A percentile compares a stretch with the other conserved stretches of the same genome.
These are phyloP conservation scores for Scaeva pyrastri DNA, from an alignment of 2,888 invertebrate species.

Conservation along the genomic window DNA sequence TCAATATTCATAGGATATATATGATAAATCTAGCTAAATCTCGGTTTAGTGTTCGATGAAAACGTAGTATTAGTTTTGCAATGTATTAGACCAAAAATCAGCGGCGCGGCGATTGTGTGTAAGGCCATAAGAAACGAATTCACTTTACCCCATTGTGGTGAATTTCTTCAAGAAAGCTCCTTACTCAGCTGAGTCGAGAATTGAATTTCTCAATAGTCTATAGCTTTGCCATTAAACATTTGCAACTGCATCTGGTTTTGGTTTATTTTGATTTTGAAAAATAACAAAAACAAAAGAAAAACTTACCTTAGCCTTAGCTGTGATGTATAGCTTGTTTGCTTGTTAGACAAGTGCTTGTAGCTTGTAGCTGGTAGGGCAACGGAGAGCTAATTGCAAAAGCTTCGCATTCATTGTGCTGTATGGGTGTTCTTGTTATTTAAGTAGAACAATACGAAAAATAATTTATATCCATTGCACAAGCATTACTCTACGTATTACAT, in stretches of 20 bases:
- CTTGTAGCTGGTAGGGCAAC: not conserved
- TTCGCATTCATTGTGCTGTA: conserved; percentile 3
- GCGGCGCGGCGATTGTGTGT: no score
- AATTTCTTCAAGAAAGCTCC: no score
- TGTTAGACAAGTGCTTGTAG: not conserved
- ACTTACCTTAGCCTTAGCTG: not conserved
- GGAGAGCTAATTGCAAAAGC: conserved; percentile 20
- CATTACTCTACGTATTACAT: not conserved
- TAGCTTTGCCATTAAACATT: not conserved
- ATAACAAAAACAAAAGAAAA: conserved; percentile 28
- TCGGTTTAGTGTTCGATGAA: no score
- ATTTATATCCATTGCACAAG: not conserved
- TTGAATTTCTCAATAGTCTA: not conserved
- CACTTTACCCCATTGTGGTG: no score
- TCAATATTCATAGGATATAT: no score
- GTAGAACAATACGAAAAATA: conserved; percentile 9
- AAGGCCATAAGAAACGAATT: no score
- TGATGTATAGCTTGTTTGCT: no score
- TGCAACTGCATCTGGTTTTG: not conserved
- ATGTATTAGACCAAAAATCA: no score
- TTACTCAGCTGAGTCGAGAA: no score
- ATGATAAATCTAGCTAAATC: no score
- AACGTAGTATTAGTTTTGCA: no score
- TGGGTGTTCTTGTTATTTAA: conserved; percentile 26
- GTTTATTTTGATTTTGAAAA: conserved; percentile 20